These are phyloP conservation scores for Tortricodes alternella DNA, from an alignment of 2,888 invertebrate species.

Conservation along the genomic window DNA sequence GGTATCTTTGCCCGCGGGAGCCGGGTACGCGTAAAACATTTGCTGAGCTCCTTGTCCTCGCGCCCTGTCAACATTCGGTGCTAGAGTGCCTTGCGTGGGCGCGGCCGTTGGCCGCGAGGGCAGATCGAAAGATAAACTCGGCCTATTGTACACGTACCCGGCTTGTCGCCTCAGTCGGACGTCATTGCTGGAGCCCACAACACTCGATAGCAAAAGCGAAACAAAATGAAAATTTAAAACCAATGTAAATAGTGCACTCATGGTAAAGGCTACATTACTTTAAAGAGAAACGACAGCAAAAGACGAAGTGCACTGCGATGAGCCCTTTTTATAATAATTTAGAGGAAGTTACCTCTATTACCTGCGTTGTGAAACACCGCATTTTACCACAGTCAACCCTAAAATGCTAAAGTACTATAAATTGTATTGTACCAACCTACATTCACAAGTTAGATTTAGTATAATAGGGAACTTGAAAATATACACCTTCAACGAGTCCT, in stretches of 20 bases:
- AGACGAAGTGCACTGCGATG: slow-evolving; percentile 47
- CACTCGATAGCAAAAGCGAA: slow-evolving; percentile 32
- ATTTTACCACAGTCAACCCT: slow-evolving; percentile 57
- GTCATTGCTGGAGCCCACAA: slow-evolving; percentile 26
- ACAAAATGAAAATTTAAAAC: slow-evolving; percentile 38
- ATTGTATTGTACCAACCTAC: no score
- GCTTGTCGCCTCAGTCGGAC: slow-evolving; percentile 63
- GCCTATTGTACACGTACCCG: slow-evolving; percentile 73
- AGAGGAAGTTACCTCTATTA: slow-evolving; percentile 49
- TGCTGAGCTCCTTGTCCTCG: slow-evolving; percentile 53
- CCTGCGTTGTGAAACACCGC: slow-evolving; percentile 45
- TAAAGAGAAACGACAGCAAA: slow-evolving; percentile 35
- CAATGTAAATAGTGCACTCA: slow-evolving; percentile 42
- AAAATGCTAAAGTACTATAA: no score
- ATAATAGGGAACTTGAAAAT: no score
- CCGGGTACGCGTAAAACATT: slow-evolving; percentile 75
- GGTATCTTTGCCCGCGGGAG: slow-evolving; percentile 48
- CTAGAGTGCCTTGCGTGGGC: slow-evolving; percentile 66
- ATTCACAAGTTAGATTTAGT: no score
- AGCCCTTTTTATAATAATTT: slow-evolving; percentile 61
- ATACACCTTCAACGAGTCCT: no score
- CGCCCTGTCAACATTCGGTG: slow-evolving; percentile 64
- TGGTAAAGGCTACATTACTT: slow-evolving; percentile 40
- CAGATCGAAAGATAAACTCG: slow-evolving; percentile 68
- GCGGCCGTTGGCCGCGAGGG: slow-evolving; percentile 53